These are phyloP conservation scores for Folsomia candida DNA, from an alignment of 2,888 invertebrate species.

Conservation along the genomic window DNA sequence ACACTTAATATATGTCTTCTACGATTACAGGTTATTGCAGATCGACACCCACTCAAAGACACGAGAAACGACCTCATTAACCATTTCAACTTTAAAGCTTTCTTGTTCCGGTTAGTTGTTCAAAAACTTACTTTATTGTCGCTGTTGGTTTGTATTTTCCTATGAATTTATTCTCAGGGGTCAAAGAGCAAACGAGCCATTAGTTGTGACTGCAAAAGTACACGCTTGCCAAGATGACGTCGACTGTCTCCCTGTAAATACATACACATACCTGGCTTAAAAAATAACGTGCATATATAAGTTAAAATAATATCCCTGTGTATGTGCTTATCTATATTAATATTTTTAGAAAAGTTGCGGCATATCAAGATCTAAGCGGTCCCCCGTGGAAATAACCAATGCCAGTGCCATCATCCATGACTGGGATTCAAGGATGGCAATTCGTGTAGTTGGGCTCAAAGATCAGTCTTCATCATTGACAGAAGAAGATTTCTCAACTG, in stretches of 20 bases:
- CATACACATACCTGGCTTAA: not conserved
- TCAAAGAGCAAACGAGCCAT: slow-evolving; percentile 48
- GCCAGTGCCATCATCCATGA: slow-evolving; percentile 40
- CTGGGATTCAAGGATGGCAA: slow-evolving; percentile 43
- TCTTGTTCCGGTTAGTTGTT: slow-evolving; percentile 49
- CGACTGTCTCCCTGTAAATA: slow-evolving; percentile 40
- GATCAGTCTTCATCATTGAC: slow-evolving; percentile 40
- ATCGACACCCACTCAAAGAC: slow-evolving; percentile 45
- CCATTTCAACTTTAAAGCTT: slow-evolving; percentile 50
- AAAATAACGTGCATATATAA: too few species aligned
- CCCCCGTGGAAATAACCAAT: slow-evolving; percentile 41
- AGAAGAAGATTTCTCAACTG: slow-evolving; percentile 36
- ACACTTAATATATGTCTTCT: too few species aligned
- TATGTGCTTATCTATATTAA: not conserved
- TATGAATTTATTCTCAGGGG: too few species aligned
- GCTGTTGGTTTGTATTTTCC: too few species aligned
- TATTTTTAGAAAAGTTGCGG: slow-evolving; percentile 26
- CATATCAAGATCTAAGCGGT: slow-evolving; percentile 29
- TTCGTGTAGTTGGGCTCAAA: slow-evolving; percentile 45
- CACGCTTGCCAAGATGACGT: slow-evolving; percentile 48
- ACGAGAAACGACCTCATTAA: slow-evolving; percentile 48
- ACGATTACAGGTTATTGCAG: slow-evolving; percentile 47
- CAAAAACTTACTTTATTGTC: too few species aligned
- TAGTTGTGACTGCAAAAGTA: slow-evolving; percentile 49
- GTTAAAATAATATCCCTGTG: not conserved